phyloP scores from a whole-genome alignment of 2,888 invertebrate species.

The Tinea semifulvella region DNA sequence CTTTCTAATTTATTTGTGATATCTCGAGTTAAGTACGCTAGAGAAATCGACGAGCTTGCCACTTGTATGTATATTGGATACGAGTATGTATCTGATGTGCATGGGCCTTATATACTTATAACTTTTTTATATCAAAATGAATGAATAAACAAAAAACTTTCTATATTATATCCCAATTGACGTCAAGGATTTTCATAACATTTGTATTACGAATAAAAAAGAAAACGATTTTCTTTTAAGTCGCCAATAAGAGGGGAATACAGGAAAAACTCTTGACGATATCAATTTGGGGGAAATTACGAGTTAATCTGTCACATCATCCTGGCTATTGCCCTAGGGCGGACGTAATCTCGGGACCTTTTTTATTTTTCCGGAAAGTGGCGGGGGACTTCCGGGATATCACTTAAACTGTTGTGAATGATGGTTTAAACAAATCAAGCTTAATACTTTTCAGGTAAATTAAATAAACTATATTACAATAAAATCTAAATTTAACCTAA shows the following conservation, averaged over 20 bases:
- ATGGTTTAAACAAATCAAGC: conserved; percentile 6
- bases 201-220: too few species aligned
- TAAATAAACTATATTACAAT: neutral
- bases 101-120: too few species aligned
- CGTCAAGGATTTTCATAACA: conserved; percentile 37
- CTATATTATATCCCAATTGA: conserved; percentile 31
- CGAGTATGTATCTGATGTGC: too few species aligned
- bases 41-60: too few species aligned
- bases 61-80: too few species aligned
- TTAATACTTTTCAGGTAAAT: neutral
- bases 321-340: conserved; percentile 35
- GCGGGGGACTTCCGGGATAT: conserved; percentile 21
- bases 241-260: conserved; percentile 23
- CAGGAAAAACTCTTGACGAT: conserved; percentile 47
- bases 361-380: conserved; percentile 30
- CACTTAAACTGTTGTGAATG: neutral
- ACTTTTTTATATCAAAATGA: too few species aligned
- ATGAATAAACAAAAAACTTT: too few species aligned
- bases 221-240: too few species aligned
- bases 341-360: conserved; percentile 47
- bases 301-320: conserved; percentile 61
- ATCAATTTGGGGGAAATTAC: conserved; percentile 64
- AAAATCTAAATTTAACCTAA: too few species aligned
- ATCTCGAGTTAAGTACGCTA: too few species aligned
- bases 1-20: too few species aligned